Base-by-base conservation (phyloP, 1,140 invertebrate species). In the Pissodes strobi region DNA sequence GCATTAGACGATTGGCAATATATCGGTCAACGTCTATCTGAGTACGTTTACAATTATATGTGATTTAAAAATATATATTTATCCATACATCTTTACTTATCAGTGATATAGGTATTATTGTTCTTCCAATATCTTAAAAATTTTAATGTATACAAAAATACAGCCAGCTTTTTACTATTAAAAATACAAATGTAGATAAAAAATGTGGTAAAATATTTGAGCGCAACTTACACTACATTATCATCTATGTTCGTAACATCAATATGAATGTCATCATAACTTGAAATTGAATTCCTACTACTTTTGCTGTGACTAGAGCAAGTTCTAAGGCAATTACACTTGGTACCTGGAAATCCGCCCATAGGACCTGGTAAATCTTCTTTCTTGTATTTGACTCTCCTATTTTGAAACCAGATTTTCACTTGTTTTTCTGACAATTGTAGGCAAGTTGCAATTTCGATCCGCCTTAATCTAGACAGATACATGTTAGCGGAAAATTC, bases 381-480 rank as follows among this genome's bases (percentile, higher is more conserved):
- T 73, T 95, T 95, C 83, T 96, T 95, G 76, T 93, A 86, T 74
- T 96, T 96, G 2, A 96, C 94, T 2, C 94, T 82, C 10, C 89
- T 83, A 75, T 95, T 95, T 77, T 96, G 93, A 74, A 96, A 93
- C 94, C 94, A 97, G 55, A 96, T 96, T 78, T 94, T 96, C 37
- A 96, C 93, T 80, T 96, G 94, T 76, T 97, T 97, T 79, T 97
- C 94, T 0, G 92, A 94, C 0, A 97, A 78, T 18, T 89, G 86
- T 49, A 97, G 79, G 68, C 90, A 87, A 4, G 92, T 94, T 0
- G 95, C 95, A 49, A 97, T 94, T 77, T 97, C 94, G 66, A 97
- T 96, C 61, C 94, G 82, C 37, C 94, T 82, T 25, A 96, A 82
- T 22, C 94, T 84, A 0, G 93, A 95, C 21, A 97, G 80, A 69